Evolutionary conservation across 2,113 vertebrate species (phyloP), one percentile per base, ranked within the genome.

Genomic region (Petaurus breviceps): DNA sequence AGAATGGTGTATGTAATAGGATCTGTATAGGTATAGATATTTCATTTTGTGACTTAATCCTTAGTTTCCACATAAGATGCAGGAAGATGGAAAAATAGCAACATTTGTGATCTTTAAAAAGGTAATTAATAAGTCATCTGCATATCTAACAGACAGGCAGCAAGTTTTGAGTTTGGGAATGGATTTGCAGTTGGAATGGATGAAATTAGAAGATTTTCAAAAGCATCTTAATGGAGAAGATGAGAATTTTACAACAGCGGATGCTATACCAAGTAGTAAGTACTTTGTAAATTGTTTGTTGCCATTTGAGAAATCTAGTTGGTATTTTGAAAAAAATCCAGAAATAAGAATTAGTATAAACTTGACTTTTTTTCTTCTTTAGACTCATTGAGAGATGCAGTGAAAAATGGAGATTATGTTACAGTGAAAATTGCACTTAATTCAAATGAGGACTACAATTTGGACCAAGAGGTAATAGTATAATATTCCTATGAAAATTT

Each of bases 121-220:
- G 4, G 9, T 77, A 23, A 84, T 84, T 77, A 43, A 84, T 84
- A 84, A 84, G 16, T 43, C n/a, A 43, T 43, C 19, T 84, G n/a
- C 68, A 43, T 84, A 23, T 43, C n/a, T 84, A 84, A 84, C 68
- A 96, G 97, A 97, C 95, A 98, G 94, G 95, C 98, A 98, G 0
- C 98, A 99, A 89, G 98, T 99, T 89, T 92, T 99, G 94, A 99
- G 98, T 97, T 98, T 99, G 94, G 99, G 99, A 95, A 99, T 99
- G 99, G 99, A 99, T 95, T 99, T 99, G 49, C 99, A 99, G 96
- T 98, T 99, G 95, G 99, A 99, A 92, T 99, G 99, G 99, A 99
- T 99, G 99, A 99, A 99, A 0, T 97, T 99, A 51, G 99, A 99
- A 77, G 99, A 99, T 96, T 99, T 99, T 97, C 99, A 99, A 96